These are phyloP conservation scores for Antechinus flavipes DNA, from an alignment of 2,113 vertebrate genomes.

Conservation along the genomic window DNA sequence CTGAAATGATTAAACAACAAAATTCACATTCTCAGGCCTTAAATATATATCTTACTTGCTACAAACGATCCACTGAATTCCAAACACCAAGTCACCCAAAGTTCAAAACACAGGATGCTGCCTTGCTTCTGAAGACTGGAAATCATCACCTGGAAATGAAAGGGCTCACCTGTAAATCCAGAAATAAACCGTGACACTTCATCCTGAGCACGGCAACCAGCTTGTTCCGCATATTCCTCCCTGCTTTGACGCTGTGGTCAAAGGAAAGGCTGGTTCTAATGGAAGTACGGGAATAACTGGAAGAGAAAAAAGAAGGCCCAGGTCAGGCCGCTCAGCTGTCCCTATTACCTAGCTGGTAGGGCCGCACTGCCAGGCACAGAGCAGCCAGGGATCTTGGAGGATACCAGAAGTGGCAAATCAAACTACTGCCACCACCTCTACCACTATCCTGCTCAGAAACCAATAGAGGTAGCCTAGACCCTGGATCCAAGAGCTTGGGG, in stretches of 20 bases:
- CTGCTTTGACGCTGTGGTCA: constrained; percentile 82
- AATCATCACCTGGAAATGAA: constrained; percentile 83
- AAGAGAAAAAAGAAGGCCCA: background rate
- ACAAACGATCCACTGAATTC: background rate
- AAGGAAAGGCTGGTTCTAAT: constrained; percentile 91
- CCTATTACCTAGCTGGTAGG: too few species aligned
- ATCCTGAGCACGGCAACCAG: constrained; percentile 88
- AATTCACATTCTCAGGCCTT: background rate
- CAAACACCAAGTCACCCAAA: background rate
- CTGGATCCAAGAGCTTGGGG: background rate
- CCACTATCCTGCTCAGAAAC: background rate
- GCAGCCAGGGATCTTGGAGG: background rate
- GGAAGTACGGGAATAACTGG: constrained; percentile 90
- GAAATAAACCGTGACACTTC: constrained; percentile 89
- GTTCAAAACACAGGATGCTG: background rate
- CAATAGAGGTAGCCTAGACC: background rate
- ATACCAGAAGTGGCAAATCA: background rate
- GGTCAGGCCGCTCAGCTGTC: background rate
- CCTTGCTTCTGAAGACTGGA: background rate
- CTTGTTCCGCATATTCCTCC: constrained; percentile 90
- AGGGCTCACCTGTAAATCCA: constrained; percentile 91
- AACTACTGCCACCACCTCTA: background rate
- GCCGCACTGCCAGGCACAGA: background rate
- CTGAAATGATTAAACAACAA: background rate
- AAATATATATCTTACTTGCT: background rate